Percentiles rank a stretch among this genome's conserved stretches.
Conservation (phyloP, 2,888 invertebrate species). For the Didymodactylos carnosus region DNA sequence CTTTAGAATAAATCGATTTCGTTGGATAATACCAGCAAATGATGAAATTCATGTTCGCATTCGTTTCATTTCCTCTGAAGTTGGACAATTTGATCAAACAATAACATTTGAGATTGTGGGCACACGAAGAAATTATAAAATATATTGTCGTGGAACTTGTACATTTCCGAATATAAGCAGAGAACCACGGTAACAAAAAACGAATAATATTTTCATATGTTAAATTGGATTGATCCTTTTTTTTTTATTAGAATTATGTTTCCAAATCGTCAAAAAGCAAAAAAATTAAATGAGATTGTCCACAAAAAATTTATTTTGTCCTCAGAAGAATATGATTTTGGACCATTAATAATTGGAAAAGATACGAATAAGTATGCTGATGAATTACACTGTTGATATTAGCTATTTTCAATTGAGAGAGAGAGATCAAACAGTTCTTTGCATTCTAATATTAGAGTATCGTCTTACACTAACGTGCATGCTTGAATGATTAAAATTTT, state of each 20-base stretch:
- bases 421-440: too few species aligned
- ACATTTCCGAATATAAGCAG: conserved; percentile 34
- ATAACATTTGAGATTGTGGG: conserved; percentile 35
- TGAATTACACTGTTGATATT: neutral
- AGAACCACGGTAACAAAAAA: conserved; percentile 27
- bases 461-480: too few species aligned
- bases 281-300: conserved; percentile 29
- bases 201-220: neutral
- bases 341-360: conserved; percentile 33
- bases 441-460: too few species aligned
- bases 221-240: neutral
- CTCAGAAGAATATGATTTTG: conserved; percentile 33
- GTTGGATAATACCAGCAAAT: conserved; percentile 33
- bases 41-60: conserved; percentile 27
- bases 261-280: conserved; percentile 30
- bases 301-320: conserved; percentile 32
- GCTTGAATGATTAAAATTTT: too few species aligned
- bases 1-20: conserved; percentile 19
- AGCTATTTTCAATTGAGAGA: too few species aligned
- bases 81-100: conserved; percentile 35
- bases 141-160: conserved; percentile 34
- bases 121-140: conserved; percentile 30
- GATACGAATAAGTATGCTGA: conserved; percentile 27
- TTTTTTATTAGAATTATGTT: conserved; percentile 28
- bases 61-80: conserved; percentile 31